phyloP scores from a whole-genome alignment of 1,140 invertebrate species.

The Drosophila nigrodunni region DNA sequence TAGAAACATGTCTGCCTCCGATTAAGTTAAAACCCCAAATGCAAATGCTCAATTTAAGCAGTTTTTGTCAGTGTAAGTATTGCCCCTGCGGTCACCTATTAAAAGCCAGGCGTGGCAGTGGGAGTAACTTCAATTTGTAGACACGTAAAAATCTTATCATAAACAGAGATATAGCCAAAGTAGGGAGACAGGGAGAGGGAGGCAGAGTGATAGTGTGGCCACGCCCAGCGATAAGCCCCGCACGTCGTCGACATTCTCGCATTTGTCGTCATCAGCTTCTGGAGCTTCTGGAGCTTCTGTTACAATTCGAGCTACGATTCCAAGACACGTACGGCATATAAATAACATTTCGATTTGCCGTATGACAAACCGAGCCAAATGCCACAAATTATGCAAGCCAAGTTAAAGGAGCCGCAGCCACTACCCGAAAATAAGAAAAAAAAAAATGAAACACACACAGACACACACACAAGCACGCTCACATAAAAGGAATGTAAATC shows the following conservation, averaged over 20 bases:
- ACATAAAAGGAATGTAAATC: constrained; percentile 51
- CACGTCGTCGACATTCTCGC: constrained; percentile 77
- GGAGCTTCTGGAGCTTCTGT: neutral
- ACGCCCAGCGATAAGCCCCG: constrained; percentile 69
- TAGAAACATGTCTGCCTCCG: too few species aligned
- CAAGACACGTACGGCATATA: constrained; percentile 74
- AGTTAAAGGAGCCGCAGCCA: neutral
- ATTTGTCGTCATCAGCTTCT: constrained; percentile 74
- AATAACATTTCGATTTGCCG: constrained; percentile 80
- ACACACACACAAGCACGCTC: neutral
- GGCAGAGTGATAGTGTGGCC: constrained; percentile 4
- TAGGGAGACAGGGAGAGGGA: neutral
- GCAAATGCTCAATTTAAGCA: too few species aligned
- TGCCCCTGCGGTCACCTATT: constrained; percentile 1
- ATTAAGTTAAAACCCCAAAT: too few species aligned
- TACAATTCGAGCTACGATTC: constrained; percentile 22
- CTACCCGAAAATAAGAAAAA: too few species aligned
- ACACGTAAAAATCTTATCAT: constrained; percentile 78
- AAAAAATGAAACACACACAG: too few species aligned
- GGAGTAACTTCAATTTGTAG: constrained; percentile 62
- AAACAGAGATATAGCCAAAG: constrained; percentile 38
- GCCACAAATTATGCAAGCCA: constrained; percentile 50
- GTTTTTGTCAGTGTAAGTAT: neutral
- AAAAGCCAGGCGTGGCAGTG: neutral
- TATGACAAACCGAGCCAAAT: constrained; percentile 74